These are phyloP conservation scores for Syngnathus acus DNA, from an alignment of 2,797 vertebrate genomes.

Conservation along the genomic window DNA sequence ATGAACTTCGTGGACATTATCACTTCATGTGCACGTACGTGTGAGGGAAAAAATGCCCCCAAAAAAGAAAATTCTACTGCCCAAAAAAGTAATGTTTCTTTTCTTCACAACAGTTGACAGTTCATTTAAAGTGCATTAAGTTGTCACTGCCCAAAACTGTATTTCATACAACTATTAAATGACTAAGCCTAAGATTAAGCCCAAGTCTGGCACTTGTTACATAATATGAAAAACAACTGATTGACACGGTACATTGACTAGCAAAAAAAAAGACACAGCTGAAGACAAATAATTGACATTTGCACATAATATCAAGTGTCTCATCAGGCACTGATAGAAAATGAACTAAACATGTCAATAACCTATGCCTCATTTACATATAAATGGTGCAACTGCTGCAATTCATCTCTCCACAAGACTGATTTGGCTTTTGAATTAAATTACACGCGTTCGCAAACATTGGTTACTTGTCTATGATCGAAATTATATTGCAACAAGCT, in stretches of 20 bases:
- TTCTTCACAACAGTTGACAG: too few relatives aligned
- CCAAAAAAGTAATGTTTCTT: not conserved
- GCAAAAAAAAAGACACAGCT: constrained; percentile 19
- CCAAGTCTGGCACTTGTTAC: too few relatives aligned
- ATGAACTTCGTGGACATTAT: constrained; percentile 49
- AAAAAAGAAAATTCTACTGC: constrained; percentile 15
- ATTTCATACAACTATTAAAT: too few relatives aligned
- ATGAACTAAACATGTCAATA: constrained; percentile 21
- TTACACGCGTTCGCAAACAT: constrained; percentile 7
- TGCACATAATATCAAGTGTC: constrained; percentile 23
- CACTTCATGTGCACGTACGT: constrained; percentile 34
- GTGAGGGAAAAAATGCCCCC: constrained; percentile 24
- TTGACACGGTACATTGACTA: constrained; percentile 1
- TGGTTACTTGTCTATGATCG: constrained; percentile 22
- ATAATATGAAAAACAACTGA: not conserved
- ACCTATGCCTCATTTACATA: constrained; percentile 16
- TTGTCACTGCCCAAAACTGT: too few relatives aligned
- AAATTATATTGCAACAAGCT: constrained; percentile 12
- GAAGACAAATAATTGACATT: constrained; percentile 22
- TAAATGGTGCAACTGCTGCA: constrained; percentile 8
- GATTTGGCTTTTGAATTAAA: constrained; percentile 6
- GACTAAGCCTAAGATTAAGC: too few relatives aligned
- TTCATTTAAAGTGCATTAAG: too few relatives aligned
- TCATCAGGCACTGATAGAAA: constrained; percentile 24
- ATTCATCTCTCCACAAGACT: constrained; percentile 12